These are phyloP conservation scores for Phenganax stokvisi DNA, from an alignment of 92 coral and sea anemone species.

Conservation along the genomic window DNA sequence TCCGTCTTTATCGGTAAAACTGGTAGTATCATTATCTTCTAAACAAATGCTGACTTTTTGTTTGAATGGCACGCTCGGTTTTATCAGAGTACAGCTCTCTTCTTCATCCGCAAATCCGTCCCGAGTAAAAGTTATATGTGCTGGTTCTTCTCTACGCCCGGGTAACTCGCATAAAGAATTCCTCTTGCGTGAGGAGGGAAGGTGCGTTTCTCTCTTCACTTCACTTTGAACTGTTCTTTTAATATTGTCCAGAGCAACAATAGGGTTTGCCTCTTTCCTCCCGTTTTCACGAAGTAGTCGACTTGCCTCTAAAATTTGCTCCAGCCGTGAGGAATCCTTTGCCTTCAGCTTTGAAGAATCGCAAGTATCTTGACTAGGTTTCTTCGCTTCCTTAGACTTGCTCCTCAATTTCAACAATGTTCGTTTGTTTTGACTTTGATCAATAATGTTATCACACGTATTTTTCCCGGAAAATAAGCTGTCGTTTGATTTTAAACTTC, in stretches of 20 bases:
- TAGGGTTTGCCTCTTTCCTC: neutral
- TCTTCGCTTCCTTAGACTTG: neutral
- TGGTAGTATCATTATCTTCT: neutral
- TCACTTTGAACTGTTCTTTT: neutral
- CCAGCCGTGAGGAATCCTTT: neutral
- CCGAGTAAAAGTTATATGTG: neutral
- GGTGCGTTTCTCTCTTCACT: neutral
- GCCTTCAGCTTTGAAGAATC: neutral
- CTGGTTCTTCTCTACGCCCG: neutral
- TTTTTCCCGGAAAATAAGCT: neutral
- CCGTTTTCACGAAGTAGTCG: neutral
- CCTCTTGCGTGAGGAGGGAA: neutral
- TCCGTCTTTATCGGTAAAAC: neutral
- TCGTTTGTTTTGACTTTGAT: neutral
- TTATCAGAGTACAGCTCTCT: too few relatives aligned
- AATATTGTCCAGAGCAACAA: neutral
- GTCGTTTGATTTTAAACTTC: neutral
- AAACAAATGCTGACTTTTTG: neutral
- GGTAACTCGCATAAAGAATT: neutral
- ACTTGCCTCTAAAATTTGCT: neutral
- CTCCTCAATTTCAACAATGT: conserved; percentile 12
- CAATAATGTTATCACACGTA: neutral
- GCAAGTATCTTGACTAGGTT: neutral
- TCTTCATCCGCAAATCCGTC: conserved; percentile 1
- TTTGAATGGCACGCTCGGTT: neutral